Conservation (phyloP, 2,888 invertebrate species). For the Aporophyla lueneburgensis region DNA sequence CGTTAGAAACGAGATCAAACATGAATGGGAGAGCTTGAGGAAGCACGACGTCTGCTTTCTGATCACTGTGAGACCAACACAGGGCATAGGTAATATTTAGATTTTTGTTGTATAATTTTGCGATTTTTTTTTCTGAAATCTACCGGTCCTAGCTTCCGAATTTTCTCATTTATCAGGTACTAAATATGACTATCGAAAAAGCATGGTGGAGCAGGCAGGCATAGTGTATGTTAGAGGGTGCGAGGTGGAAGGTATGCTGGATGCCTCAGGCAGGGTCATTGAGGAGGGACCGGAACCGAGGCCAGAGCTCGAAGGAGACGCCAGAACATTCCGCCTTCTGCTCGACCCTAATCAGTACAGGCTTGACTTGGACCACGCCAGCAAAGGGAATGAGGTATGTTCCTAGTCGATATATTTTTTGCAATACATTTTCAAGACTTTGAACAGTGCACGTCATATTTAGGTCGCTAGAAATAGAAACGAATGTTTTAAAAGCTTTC, state of each 20-base stretch:
- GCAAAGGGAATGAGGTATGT: slow-evolving; percentile 94
- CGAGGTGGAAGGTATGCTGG: slow-evolving; percentile 99
- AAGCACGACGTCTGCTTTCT: slow-evolving; percentile 99
- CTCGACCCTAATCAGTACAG: slow-evolving; percentile 99
- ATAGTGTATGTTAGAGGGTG: slow-evolving; percentile 98
- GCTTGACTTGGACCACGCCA: slow-evolving; percentile 96
- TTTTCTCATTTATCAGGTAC: slow-evolving; percentile 88
- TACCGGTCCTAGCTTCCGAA: neutral
- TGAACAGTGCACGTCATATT: neutral
- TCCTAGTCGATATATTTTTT: neutral
- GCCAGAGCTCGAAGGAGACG: slow-evolving; percentile 96
- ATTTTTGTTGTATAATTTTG: neutral
- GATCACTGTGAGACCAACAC: slow-evolving; percentile 96
- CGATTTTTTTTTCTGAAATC: neutral
- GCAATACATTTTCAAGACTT: neutral
- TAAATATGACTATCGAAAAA: slow-evolving; percentile 95
- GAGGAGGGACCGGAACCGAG: slow-evolving; percentile 98
- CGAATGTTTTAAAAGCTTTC: slow-evolving; percentile 33
- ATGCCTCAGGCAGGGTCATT: slow-evolving; percentile 98
- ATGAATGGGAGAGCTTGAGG: slow-evolving; percentile 98
- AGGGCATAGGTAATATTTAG: slow-evolving; percentile 93
- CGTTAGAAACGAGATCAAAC: slow-evolving; percentile 97
- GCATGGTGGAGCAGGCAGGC: slow-evolving; percentile 98
- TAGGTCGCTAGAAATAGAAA: slow-evolving; percentile 37
- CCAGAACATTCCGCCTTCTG: slow-evolving; percentile 97